A percentile compares a stretch with the other conserved stretches of the same genome.
phyloP scores from a whole-genome alignment of 1,140 invertebrate species.

The Rhopalosiphum padi region DNA sequence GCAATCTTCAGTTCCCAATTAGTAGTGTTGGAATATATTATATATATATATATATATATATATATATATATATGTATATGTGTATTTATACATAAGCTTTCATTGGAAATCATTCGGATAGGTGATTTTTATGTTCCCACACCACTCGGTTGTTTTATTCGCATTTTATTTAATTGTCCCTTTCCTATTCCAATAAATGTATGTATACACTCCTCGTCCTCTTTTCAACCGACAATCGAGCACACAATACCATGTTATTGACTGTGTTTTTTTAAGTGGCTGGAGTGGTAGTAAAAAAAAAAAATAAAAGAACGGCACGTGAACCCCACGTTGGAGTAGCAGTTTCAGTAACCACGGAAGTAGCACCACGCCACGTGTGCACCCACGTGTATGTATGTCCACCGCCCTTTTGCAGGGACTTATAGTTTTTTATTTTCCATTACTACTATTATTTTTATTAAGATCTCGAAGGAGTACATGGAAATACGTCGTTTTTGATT shows the following conservation, averaged over 20 bases:
- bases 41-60: background rate
- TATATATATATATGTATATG: background rate
- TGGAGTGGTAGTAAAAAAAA: background rate
- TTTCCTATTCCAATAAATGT: background rate
- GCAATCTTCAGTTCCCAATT: background rate
- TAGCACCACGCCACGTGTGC: constrained; percentile 47
- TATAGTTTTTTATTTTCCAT: background rate
- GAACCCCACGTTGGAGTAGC: constrained; percentile 35
- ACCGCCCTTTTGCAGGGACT: background rate
- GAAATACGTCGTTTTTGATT: background rate
- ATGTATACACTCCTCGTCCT: background rate
- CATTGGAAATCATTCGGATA: background rate
- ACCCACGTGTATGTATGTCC: constrained; percentile 33
- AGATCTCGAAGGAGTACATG: background rate
- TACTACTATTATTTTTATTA: background rate
- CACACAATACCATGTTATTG: background rate
- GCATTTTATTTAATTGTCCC: constrained; percentile 15
- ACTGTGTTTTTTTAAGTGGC: constrained; percentile 56
- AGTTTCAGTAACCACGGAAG: constrained; percentile 27
- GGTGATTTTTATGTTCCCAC: constrained; percentile 16
- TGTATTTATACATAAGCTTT: background rate
- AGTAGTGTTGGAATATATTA: background rate
- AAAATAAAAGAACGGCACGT: constrained; percentile 50
- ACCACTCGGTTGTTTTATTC: constrained; percentile 30
- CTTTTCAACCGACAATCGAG: background rate